Evolutionary conservation across 2,797 vertebrate species (phyloP).

Genomic region (Galagoides demidoff): DNA sequence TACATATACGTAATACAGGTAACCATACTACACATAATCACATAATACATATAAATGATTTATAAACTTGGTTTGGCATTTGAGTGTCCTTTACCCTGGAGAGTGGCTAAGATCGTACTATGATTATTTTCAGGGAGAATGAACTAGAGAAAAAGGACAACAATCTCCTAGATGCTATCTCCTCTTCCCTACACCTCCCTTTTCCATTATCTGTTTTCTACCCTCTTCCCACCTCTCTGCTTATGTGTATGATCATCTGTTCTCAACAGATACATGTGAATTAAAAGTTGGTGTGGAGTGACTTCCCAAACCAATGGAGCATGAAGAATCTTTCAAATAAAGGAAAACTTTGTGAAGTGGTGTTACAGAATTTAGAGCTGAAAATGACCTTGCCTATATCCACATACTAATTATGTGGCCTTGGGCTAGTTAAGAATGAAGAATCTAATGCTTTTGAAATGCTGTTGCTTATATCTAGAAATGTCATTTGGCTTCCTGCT

Average conservation of each 20-base stretch:
- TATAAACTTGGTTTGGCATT: background rate
- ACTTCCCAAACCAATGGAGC: constrained; percentile 18
- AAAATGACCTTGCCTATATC: background rate
- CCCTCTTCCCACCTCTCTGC: background rate
- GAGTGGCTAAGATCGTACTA: background rate
- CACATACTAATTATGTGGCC: background rate
- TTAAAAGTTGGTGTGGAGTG: background rate
- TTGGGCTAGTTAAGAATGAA: background rate
- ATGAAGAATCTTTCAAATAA: background rate
- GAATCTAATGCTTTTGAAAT: constrained; percentile 18
- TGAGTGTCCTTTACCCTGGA: background rate
- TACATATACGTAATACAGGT: too few relatives aligned
- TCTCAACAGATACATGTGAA: background rate
- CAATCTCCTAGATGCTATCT: background rate
- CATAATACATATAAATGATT: background rate
- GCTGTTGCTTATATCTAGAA: background rate
- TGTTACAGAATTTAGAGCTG: background rate
- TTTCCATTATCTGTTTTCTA: background rate
- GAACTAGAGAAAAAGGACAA: background rate
- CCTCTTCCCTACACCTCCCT: background rate
- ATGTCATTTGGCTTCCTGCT: background rate
- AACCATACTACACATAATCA: background rate
- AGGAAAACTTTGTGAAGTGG: background rate
- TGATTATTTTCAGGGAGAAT: constrained; percentile 27
- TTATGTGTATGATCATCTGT: background rate